phyloP scores from a whole-genome alignment of 2,113 vertebrate genomes.

The Platysternon megacephalum region DNA sequence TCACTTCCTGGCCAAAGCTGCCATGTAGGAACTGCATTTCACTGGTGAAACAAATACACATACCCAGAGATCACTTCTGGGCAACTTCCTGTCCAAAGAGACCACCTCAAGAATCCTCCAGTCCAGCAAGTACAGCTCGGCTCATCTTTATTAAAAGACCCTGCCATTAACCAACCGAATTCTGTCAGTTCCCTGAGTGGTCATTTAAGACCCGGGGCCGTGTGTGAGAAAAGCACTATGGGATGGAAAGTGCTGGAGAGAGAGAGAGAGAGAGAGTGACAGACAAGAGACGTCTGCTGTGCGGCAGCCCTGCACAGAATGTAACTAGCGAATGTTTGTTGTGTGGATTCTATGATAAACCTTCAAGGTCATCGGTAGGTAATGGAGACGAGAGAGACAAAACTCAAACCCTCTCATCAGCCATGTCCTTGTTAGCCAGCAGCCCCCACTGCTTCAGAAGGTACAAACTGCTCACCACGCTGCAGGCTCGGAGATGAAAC shows the following conservation, averaged over 20 bases:
- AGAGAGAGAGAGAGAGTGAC: background rate
- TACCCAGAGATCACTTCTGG: accelerated
- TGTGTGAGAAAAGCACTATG: background rate
- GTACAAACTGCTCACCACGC: background rate
- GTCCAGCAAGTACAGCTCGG: background rate
- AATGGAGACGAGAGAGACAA: background rate
- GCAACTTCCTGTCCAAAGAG: background rate
- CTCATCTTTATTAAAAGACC: background rate
- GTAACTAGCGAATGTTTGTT: background rate
- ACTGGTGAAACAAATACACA: background rate
- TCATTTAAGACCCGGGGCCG: background rate
- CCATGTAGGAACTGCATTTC: background rate
- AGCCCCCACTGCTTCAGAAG: background rate
- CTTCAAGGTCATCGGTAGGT: background rate
- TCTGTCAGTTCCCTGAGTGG: background rate
- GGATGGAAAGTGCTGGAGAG: background rate
- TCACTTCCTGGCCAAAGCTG: background rate
- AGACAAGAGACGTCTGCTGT: too few species aligned
- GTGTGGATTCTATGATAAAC: background rate
- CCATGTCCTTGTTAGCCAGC: background rate
- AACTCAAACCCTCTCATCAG: background rate
- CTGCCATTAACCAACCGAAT: background rate
- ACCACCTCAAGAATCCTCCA: background rate
- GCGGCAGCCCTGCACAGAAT: accelerated
- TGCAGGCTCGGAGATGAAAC: background rate